These are phyloP conservation scores for Harmothoe impar DNA, from an alignment of 2,888 invertebrate species.

Conservation along the genomic window DNA sequence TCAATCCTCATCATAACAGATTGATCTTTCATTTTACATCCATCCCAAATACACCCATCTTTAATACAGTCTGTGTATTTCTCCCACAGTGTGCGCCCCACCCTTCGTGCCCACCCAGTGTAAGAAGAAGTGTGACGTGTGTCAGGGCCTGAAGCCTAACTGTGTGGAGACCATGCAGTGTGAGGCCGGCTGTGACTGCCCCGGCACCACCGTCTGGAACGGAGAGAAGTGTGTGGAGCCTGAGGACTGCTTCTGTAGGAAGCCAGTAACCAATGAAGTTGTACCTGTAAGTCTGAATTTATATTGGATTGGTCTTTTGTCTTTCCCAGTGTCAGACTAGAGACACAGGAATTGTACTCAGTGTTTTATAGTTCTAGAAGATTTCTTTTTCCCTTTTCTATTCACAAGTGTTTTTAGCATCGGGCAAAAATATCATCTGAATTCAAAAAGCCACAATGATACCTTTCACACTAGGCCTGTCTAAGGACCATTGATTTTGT, in stretches of 20 bases:
- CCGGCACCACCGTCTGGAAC: slow-evolving; percentile 33
- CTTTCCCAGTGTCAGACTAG: not conserved
- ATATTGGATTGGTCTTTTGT: not conserved
- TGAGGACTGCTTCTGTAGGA: slow-evolving; percentile 53
- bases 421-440: no score
- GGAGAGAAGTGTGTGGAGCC: slow-evolving; percentile 58
- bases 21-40: no score
- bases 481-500: no score
- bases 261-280: slow-evolving; percentile 31
- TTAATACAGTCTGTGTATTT: no score
- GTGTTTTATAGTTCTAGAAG: no score
- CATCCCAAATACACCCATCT: no score
- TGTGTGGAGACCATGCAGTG: slow-evolving; percentile 43
- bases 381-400: no score
- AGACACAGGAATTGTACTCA: no score
- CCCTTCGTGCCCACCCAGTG: slow-evolving; percentile 63
- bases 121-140: slow-evolving; percentile 65
- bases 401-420: no score
- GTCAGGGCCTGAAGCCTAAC: slow-evolving; percentile 64
- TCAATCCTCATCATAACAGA: no score
- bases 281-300: slow-evolving; percentile 41
- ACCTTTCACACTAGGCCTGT: no score
- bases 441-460: no score
- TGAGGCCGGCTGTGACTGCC: slow-evolving; percentile 58
- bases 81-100: not conserved